Percentiles rank a stretch among this genome's conserved stretches.
Conservation (phyloP, 2,797 vertebrate species). For the Acanthurus lineatus region DNA sequence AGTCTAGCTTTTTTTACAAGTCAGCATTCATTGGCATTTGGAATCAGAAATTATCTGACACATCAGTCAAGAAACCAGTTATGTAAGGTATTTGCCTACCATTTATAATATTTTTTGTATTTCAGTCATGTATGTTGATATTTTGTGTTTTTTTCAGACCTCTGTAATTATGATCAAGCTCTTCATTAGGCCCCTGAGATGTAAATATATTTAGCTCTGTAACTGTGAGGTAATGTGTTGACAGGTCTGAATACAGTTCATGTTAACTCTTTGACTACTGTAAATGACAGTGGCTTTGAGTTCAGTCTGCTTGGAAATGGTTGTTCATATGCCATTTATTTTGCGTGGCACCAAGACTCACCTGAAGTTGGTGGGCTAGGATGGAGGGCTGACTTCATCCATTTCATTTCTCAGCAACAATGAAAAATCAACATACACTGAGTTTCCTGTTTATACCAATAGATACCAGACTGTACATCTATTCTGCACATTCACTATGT, state of each 20-base stretch:
- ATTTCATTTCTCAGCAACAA: no score
- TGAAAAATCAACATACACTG: no score
- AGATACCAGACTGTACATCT: not conserved
- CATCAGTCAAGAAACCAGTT: not conserved
- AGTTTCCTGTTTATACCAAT: not conserved
- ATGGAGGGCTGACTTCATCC: no score
- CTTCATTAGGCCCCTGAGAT: not conserved
- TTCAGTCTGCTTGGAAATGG: not conserved
- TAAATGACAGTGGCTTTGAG: not conserved
- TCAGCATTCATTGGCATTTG: not conserved
- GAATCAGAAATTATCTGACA: not conserved
- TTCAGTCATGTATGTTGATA: not conserved
- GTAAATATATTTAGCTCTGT: not conserved
- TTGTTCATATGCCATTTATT: conserved; percentile 11
- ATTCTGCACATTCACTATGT: not conserved
- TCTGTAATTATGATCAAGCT: not conserved
- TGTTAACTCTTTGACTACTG: not conserved
- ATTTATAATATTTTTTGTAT: not conserved
- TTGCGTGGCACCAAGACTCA: not conserved
- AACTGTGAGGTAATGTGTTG: not conserved
- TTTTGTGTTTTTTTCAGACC: conserved; percentile 8
- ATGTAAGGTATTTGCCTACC: not conserved
- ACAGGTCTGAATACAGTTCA: not conserved
- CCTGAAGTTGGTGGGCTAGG: no score
- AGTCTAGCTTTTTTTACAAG: not conserved